Conservation (phyloP, 2,888 invertebrate species). For the Stegana nigrithorax region DNA sequence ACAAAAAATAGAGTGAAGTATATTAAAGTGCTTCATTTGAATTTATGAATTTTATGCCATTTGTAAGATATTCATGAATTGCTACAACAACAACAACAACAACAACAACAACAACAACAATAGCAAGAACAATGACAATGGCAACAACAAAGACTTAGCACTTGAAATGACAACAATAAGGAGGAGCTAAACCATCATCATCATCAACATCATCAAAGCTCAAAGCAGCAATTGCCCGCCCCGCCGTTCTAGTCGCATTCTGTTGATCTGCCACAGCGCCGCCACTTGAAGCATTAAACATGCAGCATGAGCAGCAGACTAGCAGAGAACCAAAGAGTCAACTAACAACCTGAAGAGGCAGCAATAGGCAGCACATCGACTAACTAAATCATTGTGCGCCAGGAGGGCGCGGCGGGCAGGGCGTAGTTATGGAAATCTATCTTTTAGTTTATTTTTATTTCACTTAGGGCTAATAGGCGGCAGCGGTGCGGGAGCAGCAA, state of each 20-base stretch:
- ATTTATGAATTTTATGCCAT: slow-evolving; percentile 47
- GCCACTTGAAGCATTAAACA: not conserved
- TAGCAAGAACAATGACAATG: not conserved
- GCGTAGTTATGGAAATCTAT: slow-evolving; percentile 1
- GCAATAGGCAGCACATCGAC: no score
- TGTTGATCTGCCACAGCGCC: not conserved
- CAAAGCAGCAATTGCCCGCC: no score
- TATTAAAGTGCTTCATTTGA: slow-evolving; percentile 51
- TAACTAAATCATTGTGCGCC: not conserved
- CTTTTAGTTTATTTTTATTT: not conserved
- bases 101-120: not conserved
- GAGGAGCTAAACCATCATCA: not conserved
- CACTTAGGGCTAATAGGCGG: not conserved
- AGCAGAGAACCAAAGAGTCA: no score
- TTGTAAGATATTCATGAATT: slow-evolving; percentile 32
- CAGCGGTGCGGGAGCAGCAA: not conserved
- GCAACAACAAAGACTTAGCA: not conserved
- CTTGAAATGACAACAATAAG: not conserved
- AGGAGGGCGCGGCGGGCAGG: not conserved
- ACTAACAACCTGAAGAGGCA: not conserved
- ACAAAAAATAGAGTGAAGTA: not conserved
- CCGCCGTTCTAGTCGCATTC: no score
- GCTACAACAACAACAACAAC: not conserved
- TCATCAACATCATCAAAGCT: no score
- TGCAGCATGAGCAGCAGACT: not conserved